Evolutionary conservation across 1,140 invertebrate species (phyloP), one percentile per base, ranked within the genome.

Genomic region (Dolichoris vasculosae): DNA sequence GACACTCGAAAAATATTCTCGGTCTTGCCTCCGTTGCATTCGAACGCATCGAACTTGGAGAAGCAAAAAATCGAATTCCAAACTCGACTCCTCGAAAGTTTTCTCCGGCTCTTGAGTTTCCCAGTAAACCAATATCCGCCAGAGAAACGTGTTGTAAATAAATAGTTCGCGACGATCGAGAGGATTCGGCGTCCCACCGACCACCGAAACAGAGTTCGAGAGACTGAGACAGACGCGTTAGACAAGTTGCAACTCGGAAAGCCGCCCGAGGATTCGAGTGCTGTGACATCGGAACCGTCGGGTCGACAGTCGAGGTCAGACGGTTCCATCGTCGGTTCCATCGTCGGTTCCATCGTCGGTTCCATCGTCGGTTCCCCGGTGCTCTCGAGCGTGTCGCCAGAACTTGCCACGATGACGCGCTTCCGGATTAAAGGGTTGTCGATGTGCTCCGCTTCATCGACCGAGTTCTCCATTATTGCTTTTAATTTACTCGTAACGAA

Each of bases 191-290:
- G 76, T 38, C 8, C 17, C 2, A 38, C 40, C 11, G 38, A 35
- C 38, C 8, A 35, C 59, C 6, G 26, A 32, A 51, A 23, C 23
- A 13, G 35, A 20, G 35, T 20, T 71, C 32, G 9, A 71, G 35
- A 2, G 26, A 20, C 17, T 15, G 32, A 40, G 67, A 0, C 1
- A 67, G 64, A 67, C 43, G 43, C 73, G 69, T 75, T 84, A 63
- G 84, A 40, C 67, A 79, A 86, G 76, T 86, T 83, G 85, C 79
- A 83, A 86, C 85, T 86, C 81, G 64, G 73, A 83, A 83, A 86
- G 75, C 67, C 67, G 75, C 20, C 1, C 64, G 9, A 43, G 30
- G 40, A 35, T 6, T 6, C 13, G 38, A 43, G n/a, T 43, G 69
- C 69, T 38, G 55, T 59, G 23, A 51, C 11, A 51, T 9, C 48